phyloP scores from a whole-genome alignment of 2,888 invertebrate genomes.

The Lasioglossum figueresi region DNA sequence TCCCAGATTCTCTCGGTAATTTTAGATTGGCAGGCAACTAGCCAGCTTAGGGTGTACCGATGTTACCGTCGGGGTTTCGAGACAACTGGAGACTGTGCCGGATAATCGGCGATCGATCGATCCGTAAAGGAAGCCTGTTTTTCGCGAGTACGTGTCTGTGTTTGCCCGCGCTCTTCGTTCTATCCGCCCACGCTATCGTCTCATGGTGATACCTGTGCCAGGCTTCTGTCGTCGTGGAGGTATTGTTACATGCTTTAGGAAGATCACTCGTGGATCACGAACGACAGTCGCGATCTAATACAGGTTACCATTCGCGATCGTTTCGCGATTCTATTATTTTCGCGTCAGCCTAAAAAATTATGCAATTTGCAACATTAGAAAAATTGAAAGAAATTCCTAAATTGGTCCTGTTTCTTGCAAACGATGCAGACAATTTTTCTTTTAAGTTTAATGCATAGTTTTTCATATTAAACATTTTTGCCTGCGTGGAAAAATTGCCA shows the following conservation, averaged over 20 bases:
- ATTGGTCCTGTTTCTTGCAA: not conserved
- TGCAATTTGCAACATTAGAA: not conserved
- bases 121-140: not conserved
- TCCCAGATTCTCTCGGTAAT: constrained; percentile 51
- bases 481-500: too few relatives aligned
- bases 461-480: too few relatives aligned
- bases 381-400: not conserved
- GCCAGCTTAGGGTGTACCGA: constrained; percentile 43
- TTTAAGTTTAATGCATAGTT: not conserved
- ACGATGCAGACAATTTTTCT: too few relatives aligned
- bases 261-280: constrained; percentile 16
- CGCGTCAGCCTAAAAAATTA: not conserved
- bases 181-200: not conserved
- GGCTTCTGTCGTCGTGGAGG: constrained; percentile 41
- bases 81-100: constrained; percentile 33
- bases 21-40: constrained; percentile 53
- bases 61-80: constrained; percentile 35
- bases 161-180: not conserved
- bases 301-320: constrained; percentile 44
- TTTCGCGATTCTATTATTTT: not conserved
- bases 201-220: constrained; percentile 52
- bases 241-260: not conserved
- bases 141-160: not conserved
- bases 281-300: constrained; percentile 53
- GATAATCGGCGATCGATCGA: not conserved